Evolutionary conservation across 2,888 invertebrate species (phyloP).

Genomic region (Luffia ferchaultella): DNA sequence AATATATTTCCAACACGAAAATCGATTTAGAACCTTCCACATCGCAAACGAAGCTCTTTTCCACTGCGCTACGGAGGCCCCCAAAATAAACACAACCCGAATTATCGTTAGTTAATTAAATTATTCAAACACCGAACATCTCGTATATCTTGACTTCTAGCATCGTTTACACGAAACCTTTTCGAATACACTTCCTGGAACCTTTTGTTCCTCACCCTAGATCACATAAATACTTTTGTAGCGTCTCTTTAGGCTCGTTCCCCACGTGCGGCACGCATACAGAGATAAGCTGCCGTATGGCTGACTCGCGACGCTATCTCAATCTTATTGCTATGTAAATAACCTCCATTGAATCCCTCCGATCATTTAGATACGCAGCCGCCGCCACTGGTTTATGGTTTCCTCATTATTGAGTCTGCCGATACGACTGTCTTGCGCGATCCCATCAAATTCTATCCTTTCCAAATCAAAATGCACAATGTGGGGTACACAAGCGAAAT

Average conservation of each 20-base stretch:
- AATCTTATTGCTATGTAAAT: constrained; percentile 60
- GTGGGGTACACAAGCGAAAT: too few relatives aligned
- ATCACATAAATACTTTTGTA: not conserved
- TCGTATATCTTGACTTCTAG: not conserved
- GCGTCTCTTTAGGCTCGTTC: not conserved
- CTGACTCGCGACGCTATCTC: constrained; percentile 41
- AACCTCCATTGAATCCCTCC: constrained; percentile 48
- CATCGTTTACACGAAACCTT: not conserved
- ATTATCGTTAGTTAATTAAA: too few relatives aligned
- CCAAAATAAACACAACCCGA: too few relatives aligned
- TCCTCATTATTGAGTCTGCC: constrained; percentile 24
- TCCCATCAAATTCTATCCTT: not conserved
- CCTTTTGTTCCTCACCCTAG: not conserved
- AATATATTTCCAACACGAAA: too few relatives aligned
- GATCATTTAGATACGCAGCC: constrained; percentile 45
- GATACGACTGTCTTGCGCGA: not conserved
- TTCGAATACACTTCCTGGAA: not conserved
- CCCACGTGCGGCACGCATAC: not conserved
- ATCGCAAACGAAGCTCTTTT: too few relatives aligned
- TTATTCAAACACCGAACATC: too few relatives aligned
- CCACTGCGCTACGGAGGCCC: too few relatives aligned
- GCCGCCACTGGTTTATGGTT: constrained; percentile 33
- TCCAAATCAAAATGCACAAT: too few relatives aligned
- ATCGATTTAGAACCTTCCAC: too few relatives aligned
- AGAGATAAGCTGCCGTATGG: constrained; percentile 15